Evolutionary conservation across 2,888 invertebrate species (phyloP), one percentile per base, ranked within the genome.

Genomic region (Nemotelus nigrinus): DNA sequence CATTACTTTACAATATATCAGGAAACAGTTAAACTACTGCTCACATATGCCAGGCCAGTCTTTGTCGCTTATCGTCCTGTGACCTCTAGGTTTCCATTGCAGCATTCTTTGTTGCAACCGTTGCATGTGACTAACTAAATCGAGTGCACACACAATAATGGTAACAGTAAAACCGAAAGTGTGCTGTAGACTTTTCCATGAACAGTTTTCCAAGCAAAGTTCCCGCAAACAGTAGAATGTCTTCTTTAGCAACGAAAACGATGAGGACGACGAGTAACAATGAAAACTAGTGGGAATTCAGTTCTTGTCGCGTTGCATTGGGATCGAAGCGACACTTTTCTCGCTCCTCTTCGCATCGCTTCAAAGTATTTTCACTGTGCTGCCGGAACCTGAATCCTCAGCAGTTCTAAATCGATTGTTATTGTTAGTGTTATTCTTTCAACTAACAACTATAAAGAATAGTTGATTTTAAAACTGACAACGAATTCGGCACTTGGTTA

Each of bases 91-190:
- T n/a, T 45, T 44, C 57, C 10, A 57, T 57, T 57, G 10, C n/a
- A 25, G 10, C 43, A 43, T 41, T 68, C 8, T 7, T 44, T 64
- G 64, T 64, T 64, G 44, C 25, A 25, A 6, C 39, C n/a, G 41
- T 55, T 57, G 71, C 71, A 71, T 71, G 71, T 71, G 57, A 55
- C n/a, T 41, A 55, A 41, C 71, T 57, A 53, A 68, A 68, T 68
- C 43, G 67, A 67, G 67, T 67, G 53, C 58, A 55, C 41, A 45
- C 8, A 39, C 68, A 68, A 63, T 63, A 43, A 43, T 25, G 25
- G 25, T 6, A 43, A 63, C 63, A 63, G 43, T 63, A 44, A 2
- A 39, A 63, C 39, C 63, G 5, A 44, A 63, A 63, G 43, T n/a
- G 44, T 63, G 63, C 43, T 63, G 3, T 4, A 39, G 67, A 67